These are phyloP conservation scores for Perca fluviatilis DNA, from an alignment of 2,113 vertebrate species.

Conservation along the genomic window DNA sequence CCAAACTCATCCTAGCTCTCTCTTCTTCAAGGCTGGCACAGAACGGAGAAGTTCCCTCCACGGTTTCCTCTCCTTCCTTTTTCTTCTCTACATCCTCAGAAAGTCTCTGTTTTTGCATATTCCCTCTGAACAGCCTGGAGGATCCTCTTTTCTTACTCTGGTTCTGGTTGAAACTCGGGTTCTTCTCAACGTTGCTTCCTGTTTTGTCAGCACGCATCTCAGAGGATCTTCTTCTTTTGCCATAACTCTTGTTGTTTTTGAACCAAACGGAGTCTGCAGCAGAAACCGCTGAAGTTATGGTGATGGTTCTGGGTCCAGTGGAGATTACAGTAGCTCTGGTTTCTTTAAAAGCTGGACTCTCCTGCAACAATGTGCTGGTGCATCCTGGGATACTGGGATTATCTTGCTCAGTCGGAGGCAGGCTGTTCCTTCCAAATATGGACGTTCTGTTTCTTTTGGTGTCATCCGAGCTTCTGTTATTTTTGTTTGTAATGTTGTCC, in stretches of 20 bases:
- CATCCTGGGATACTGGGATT: slow-evolving; percentile 57
- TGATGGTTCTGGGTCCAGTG: slow-evolving; percentile 44
- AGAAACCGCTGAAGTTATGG: slow-evolving; percentile 42
- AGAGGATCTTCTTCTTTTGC: background rate
- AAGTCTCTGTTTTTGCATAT: background rate
- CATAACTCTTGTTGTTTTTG: background rate
- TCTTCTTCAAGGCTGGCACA: slow-evolving; percentile 18
- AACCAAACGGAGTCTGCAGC: slow-evolving; percentile 1
- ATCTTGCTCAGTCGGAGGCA: slow-evolving; percentile 73
- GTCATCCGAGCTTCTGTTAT: background rate
- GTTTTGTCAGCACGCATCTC: background rate
- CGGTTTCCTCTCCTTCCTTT: slow-evolving; percentile 4
- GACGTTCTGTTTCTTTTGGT: background rate
- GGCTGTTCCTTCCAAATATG: background rate
- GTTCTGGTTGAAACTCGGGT: background rate
- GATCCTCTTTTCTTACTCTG: background rate
- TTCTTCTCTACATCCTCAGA: slow-evolving; percentile 6
- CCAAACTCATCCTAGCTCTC: slow-evolving; percentile 15
- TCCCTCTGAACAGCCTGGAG: background rate
- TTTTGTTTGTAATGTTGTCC: slow-evolving; percentile 30
- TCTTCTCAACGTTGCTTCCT: slow-evolving; percentile 5
- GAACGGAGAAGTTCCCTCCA: slow-evolving; percentile 13
- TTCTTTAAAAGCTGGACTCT: slow-evolving; percentile 50
- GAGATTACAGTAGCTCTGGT: slow-evolving; percentile 43
- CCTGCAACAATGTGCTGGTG: background rate